These are phyloP conservation scores for Arion vulgaris DNA, from an alignment of 1,140 invertebrate genomes.

Conservation along the genomic window DNA sequence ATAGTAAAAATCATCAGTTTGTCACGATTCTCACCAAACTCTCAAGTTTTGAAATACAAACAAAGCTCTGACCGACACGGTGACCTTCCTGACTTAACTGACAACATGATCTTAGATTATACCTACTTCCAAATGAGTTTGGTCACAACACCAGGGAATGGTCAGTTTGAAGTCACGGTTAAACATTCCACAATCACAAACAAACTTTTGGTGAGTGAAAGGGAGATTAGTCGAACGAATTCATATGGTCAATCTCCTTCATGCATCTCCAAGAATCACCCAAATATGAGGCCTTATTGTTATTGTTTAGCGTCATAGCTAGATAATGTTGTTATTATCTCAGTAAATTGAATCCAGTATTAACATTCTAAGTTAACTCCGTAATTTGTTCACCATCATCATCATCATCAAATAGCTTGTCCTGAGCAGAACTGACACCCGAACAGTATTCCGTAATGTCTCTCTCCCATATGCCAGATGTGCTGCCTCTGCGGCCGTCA, in stretches of 20 bases:
- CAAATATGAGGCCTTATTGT: slow-evolving; percentile 36
- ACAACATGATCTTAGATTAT: slow-evolving; percentile 64
- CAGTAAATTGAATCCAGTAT: too few relatives aligned
- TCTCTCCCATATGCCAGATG: too few relatives aligned
- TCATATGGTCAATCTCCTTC: neutral
- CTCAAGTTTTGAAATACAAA: slow-evolving; percentile 82
- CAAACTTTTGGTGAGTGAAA: neutral
- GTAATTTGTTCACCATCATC: too few relatives aligned
- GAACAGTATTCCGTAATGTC: too few relatives aligned
- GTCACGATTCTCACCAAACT: slow-evolving; percentile 38
- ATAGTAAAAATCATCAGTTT: slow-evolving; percentile 26
- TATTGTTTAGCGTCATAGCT: slow-evolving; percentile 8
- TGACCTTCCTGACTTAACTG: slow-evolving; percentile 82
- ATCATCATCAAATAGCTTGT: too few relatives aligned
- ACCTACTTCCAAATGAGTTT: slow-evolving; percentile 76
- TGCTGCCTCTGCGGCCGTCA: too few relatives aligned
- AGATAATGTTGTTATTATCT: neutral
- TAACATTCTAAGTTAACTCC: too few relatives aligned
- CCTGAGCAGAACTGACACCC: too few relatives aligned
- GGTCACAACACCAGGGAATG: slow-evolving; percentile 81
- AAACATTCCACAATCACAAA: slow-evolving; percentile 14
- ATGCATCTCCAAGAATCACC: neutral
- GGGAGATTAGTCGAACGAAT: slow-evolving; percentile 23
- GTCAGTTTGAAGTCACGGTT: slow-evolving; percentile 81
- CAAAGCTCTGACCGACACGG: slow-evolving; percentile 86